Conservation (phyloP, 2,888 invertebrate genomes). For the Drosophila macrospina region DNA sequence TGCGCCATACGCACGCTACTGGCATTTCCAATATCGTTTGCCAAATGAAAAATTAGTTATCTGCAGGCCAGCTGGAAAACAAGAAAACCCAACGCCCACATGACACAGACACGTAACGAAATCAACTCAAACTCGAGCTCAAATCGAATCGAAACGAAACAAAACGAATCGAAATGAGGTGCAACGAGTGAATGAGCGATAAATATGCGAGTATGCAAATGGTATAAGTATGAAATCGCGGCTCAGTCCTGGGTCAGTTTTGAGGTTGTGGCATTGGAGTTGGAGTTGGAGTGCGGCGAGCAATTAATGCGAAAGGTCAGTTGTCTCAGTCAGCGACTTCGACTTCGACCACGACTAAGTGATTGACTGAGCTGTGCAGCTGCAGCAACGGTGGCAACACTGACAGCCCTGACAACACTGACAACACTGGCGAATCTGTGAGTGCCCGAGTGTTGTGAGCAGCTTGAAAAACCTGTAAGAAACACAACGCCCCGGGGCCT, state of each 20-base stretch:
- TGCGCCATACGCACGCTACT: constrained; percentile 24
- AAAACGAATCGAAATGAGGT: constrained; percentile 23
- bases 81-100: constrained; percentile 70
- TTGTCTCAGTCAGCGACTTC: constrained; percentile 4
- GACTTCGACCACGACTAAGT: neutral
- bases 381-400: constrained; percentile 29
- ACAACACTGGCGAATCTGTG: constrained; percentile 14
- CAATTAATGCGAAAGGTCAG: constrained; percentile 78
- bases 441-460: constrained; percentile 6
- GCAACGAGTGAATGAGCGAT: neutral
- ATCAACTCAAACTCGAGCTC: constrained; percentile 26
- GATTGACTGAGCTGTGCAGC: constrained; percentile 27
- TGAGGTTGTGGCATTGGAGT: constrained; percentile 56
- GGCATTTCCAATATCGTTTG: constrained; percentile 29
- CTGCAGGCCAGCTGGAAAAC: constrained; percentile 41
- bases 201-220: constrained; percentile 3
- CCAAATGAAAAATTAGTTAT: constrained; percentile 55
- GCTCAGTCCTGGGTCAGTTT: constrained; percentile 34
- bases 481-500: constrained; percentile 52
- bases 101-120: constrained; percentile 40
- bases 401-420: constrained; percentile 19
- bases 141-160: constrained; percentile 30
- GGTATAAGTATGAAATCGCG: constrained; percentile 8
- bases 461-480: constrained; percentile 50
- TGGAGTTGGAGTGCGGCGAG: constrained; percentile 35